A percentile compares a stretch with the other conserved stretches of the same genome.
Evolutionary conservation across 2,888 invertebrate genomes (phyloP).

Genomic region (Andrena bicolor): DNA sequence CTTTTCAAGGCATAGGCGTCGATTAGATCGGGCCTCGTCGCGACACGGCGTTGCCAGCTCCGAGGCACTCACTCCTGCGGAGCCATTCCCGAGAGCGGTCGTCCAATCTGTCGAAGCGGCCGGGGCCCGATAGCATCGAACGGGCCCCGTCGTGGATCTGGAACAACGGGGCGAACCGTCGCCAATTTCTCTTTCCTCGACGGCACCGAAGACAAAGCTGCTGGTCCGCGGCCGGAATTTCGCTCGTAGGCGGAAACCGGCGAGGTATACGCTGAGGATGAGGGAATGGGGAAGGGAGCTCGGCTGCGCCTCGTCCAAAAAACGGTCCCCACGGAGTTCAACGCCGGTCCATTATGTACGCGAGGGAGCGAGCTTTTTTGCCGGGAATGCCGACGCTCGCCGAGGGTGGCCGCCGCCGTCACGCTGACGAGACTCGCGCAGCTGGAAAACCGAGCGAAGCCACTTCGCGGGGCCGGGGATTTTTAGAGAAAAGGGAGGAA

Average conservation of each 20-base stretch:
- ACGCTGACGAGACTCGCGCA: slow-evolving; percentile 83
- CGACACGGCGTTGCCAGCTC: slow-evolving; percentile 27
- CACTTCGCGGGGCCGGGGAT: slow-evolving; percentile 49
- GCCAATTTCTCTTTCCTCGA: slow-evolving; percentile 63
- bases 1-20: slow-evolving; percentile 43
- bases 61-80: slow-evolving; percentile 40
- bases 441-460: slow-evolving; percentile 81
- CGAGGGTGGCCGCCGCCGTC: slow-evolving; percentile 82
- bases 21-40: slow-evolving; percentile 52
- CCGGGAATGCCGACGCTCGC: slow-evolving; percentile 74
- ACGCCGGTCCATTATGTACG: slow-evolving; percentile 76
- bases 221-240: slow-evolving; percentile 59
- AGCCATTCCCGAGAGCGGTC: slow-evolving; percentile 30
- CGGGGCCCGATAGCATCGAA: slow-evolving; percentile 59
- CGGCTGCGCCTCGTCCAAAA: slow-evolving; percentile 50
- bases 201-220: slow-evolving; percentile 55
- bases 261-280: slow-evolving; percentile 42
- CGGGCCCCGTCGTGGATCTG: slow-evolving; percentile 34
- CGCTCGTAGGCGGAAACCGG: slow-evolving; percentile 68
- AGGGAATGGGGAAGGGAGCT: slow-evolving; percentile 27
- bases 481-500: slow-evolving; percentile 46
- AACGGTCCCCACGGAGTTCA: slow-evolving; percentile 66
- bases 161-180: slow-evolving; percentile 45
- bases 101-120: slow-evolving; percentile 59
- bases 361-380: slow-evolving; percentile 70